A percentile compares a stretch with the other conserved stretches of the same genome.
These are phyloP conservation scores for Synanceia verrucosa DNA, from an alignment of 2,797 vertebrate species.

Conservation along the genomic window DNA sequence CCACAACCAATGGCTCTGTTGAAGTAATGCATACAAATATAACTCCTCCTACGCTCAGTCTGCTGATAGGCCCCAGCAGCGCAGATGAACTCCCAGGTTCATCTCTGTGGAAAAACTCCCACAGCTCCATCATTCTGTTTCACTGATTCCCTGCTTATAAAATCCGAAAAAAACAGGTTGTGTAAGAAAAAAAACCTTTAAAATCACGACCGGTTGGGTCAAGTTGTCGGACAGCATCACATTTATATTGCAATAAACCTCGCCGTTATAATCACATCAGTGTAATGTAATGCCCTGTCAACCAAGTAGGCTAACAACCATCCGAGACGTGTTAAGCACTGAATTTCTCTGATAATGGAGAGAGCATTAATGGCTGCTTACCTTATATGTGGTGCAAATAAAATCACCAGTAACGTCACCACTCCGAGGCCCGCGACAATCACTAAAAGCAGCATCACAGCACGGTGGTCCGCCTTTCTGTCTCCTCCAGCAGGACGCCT, in stretches of 20 bases:
- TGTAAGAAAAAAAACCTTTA: not conserved
- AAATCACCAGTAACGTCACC: slow-evolving; percentile 70
- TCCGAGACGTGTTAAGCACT: slow-evolving; percentile 6
- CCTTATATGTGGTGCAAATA: slow-evolving; percentile 82
- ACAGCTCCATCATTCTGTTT: slow-evolving; percentile 38
- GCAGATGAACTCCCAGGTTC: slow-evolving; percentile 43
- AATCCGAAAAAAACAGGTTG: slow-evolving; percentile 5
- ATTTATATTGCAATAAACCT: not conserved
- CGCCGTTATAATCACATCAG: slow-evolving; percentile 23
- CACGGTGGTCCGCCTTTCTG: slow-evolving; percentile 1
- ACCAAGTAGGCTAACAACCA: slow-evolving; percentile 20
- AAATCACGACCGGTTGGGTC: not conserved
- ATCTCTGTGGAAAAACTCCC: slow-evolving; percentile 37
- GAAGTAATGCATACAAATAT: slow-evolving; percentile 31
- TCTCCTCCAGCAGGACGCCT: slow-evolving; percentile 35
- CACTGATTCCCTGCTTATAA: slow-evolving; percentile 40
- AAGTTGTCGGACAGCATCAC: not conserved
- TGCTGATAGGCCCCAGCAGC: slow-evolving; percentile 64
- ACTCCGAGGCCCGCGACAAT: slow-evolving; percentile 68
- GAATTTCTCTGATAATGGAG: not conserved
- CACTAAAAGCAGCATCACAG: slow-evolving; percentile 67
- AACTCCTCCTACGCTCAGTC: slow-evolving; percentile 68
- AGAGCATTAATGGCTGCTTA: slow-evolving; percentile 34
- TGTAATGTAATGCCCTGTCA: slow-evolving; percentile 34
- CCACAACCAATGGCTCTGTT: slow-evolving; percentile 65